These are phyloP conservation scores for Orycteropus afer DNA, from an alignment of 2,113 vertebrate genomes.

Conservation along the genomic window DNA sequence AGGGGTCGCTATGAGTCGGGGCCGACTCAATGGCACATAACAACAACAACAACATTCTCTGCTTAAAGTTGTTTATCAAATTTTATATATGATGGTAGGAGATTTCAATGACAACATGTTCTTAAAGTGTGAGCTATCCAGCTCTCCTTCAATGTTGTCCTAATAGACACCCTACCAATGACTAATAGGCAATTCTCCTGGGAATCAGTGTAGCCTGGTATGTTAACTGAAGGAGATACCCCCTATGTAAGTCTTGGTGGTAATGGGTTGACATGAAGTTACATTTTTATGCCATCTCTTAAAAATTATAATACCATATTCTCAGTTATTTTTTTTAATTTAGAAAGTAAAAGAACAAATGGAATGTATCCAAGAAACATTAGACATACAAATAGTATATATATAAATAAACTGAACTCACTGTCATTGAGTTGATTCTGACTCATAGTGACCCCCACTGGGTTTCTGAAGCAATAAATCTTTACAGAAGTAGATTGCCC, in stretches of 20 bases:
- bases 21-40: too few relatives aligned
- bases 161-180: background rate
- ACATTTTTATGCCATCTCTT: background rate
- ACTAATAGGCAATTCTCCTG: background rate
- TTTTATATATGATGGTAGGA: background rate
- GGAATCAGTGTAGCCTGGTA: background rate
- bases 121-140: slow-evolving; percentile 31
- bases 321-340: slow-evolving; percentile 31
- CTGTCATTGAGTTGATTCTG: too few relatives aligned
- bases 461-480: too few relatives aligned
- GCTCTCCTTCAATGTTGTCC: background rate
- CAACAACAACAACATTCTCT: too few relatives aligned
- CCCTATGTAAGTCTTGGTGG: background rate
- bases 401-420: too few relatives aligned
- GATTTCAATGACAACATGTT: slow-evolving; percentile 47
- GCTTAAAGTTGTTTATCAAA: slow-evolving; percentile 45
- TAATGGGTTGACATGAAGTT: background rate
- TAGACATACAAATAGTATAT: background rate
- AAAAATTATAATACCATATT: slow-evolving; percentile 6
- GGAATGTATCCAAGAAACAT: slow-evolving; percentile 43
- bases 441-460: too few relatives aligned
- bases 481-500: too few relatives aligned
- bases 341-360: slow-evolving; percentile 58
- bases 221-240: background rate
- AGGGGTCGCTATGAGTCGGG: too few relatives aligned